phyloP scores from a whole-genome alignment of 2,888 invertebrate genomes.

The Mylabris sibirica region DNA sequence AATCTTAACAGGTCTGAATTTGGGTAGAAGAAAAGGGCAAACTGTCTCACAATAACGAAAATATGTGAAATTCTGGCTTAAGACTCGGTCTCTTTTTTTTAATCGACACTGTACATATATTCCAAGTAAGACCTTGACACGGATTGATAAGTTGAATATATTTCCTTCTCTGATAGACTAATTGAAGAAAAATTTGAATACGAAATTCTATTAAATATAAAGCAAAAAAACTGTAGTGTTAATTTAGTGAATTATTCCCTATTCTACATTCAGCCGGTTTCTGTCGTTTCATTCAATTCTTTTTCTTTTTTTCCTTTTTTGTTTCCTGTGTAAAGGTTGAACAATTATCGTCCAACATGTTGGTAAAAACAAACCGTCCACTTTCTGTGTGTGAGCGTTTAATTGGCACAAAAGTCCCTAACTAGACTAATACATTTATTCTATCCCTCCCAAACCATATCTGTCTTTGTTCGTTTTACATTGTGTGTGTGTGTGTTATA shows the following conservation, averaged over 20 bases:
- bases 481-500: slow-evolving; percentile 28
- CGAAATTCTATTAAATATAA: neutral
- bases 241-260: neutral
- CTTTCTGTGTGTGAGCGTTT: slow-evolving; percentile 22
- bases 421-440: slow-evolving; percentile 23
- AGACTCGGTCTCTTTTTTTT: too few relatives aligned
- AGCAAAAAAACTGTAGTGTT: neutral
- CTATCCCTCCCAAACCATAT: slow-evolving; percentile 24
- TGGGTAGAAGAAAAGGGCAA: too few relatives aligned
- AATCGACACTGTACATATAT: too few relatives aligned
- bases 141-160: too few relatives aligned
- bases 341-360: neutral
- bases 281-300: neutral
- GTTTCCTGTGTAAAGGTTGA: neutral
- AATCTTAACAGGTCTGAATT: too few relatives aligned
- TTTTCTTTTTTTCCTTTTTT: too few relatives aligned
- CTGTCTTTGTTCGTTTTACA: slow-evolving; percentile 32
- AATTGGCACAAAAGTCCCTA: slow-evolving; percentile 32
- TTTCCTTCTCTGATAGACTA: too few relatives aligned
- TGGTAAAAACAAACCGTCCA: neutral
- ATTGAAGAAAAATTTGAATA: neutral
- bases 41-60: too few relatives aligned
- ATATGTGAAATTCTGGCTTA: too few relatives aligned
- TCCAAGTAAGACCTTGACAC: neutral
- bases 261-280: neutral